A percentile compares a stretch with the other conserved stretches of the same genome.
These are phyloP conservation scores for Tetramorium parvispinum DNA, from an alignment of 1,140 invertebrate species.

Conservation along the genomic window DNA sequence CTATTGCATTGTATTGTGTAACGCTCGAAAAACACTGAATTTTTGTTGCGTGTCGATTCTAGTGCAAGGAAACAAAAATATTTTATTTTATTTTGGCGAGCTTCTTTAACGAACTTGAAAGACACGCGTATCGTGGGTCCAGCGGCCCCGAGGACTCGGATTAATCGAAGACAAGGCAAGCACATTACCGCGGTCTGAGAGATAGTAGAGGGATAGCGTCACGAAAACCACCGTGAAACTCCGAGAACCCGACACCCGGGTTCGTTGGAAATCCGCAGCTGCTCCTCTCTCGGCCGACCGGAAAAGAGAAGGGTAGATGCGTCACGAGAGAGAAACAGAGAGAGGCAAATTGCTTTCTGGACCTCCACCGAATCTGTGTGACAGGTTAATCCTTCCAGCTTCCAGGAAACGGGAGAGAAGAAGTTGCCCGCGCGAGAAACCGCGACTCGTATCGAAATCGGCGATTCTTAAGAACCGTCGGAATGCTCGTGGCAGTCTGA, in stretches of 20 bases:
- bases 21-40: neutral
- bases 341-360: constrained; percentile 77
- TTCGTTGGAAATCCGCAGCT: constrained; percentile 69
- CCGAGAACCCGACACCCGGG: constrained; percentile 76
- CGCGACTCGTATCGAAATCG: constrained; percentile 59
- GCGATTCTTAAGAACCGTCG: constrained; percentile 60
- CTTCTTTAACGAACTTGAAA: constrained; percentile 47
- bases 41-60: neutral
- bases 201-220: constrained; percentile 76
- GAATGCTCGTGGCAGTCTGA: constrained; percentile 35
- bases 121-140: constrained; percentile 68
- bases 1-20: neutral
- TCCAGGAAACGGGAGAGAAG: constrained; percentile 80
- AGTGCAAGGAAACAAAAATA: neutral
- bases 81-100: constrained; percentile 22
- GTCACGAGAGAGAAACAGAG: constrained; percentile 42
- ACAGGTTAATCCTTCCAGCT: constrained; percentile 84
- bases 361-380: constrained; percentile 78
- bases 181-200: constrained; percentile 80
- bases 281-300: constrained; percentile 23
- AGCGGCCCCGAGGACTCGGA: constrained; percentile 74
- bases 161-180: constrained; percentile 85
- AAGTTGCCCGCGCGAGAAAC: constrained; percentile 66
- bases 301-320: constrained; percentile 27
- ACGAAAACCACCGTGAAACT: constrained; percentile 79